A percentile compares a stretch with the other conserved stretches of the same genome.
These are phyloP conservation scores for Aurelia aurita complex sp. Pacific DNA, from an alignment of 30 jellyfish, hydroid and myxozoan species.

Conservation along the genomic window DNA sequence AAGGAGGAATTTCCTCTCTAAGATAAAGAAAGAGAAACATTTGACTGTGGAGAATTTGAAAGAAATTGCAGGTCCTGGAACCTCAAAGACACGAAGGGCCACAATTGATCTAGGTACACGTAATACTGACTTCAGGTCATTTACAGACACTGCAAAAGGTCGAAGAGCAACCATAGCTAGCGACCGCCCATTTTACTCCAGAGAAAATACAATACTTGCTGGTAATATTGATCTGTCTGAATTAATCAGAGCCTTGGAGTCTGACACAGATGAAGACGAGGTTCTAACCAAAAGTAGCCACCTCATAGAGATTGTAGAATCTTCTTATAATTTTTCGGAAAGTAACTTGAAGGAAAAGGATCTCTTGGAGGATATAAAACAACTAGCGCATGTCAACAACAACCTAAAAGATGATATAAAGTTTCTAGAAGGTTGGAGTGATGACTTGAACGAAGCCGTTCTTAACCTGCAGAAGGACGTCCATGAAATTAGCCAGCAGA, in stretches of 20 bases:
- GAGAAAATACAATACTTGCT: too few relatives aligned
- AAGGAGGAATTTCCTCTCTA: too few relatives aligned
- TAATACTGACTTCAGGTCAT: too few relatives aligned
- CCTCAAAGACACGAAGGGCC: too few relatives aligned
- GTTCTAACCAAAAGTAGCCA: background rate
- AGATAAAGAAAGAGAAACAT: too few relatives aligned
- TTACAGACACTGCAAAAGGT: too few relatives aligned
- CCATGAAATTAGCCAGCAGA: background rate
- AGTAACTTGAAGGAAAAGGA: background rate
- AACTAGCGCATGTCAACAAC: constrained; percentile 15
- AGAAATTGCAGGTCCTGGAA: too few relatives aligned
- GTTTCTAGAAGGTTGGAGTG: constrained; percentile 37
- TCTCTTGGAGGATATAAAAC: constrained; percentile 3
- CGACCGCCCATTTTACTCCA: too few relatives aligned
- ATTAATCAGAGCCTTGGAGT: constrained; percentile 22
- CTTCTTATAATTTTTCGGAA: background rate
- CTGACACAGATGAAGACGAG: constrained; percentile 36
- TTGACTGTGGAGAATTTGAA: too few relatives aligned
- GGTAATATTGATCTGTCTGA: background rate
- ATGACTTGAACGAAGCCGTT: constrained; percentile 25
- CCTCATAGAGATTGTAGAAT: background rate
- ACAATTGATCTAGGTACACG: too few relatives aligned
- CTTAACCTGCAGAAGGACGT: constrained; percentile 18
- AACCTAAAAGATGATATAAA: constrained; percentile 7
- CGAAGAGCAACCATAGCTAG: too few relatives aligned